Evolutionary conservation across 2,888 invertebrate species (phyloP).

Genomic region (Himalopsyche anomala): DNA sequence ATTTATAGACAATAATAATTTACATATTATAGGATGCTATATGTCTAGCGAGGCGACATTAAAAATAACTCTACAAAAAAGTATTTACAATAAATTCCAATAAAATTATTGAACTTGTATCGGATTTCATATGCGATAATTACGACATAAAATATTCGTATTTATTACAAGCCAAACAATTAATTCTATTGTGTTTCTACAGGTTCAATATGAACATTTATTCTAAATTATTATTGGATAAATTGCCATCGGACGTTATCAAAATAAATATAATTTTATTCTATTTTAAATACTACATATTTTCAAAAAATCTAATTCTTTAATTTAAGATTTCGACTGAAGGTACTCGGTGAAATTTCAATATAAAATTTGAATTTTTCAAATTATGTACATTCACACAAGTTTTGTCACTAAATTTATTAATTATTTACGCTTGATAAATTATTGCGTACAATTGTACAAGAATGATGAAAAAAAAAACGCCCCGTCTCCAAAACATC

Average conservation of each 20-base stretch:
- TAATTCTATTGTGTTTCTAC: background rate
- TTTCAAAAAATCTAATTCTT: no score
- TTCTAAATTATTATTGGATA: background rate
- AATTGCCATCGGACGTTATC: background rate
- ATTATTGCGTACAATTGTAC: no score
- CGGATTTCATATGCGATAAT: background rate
- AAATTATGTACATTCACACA: no score
- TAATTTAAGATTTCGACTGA: no score
- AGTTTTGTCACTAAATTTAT: no score
- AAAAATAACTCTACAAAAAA: background rate
- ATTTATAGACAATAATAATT: constrained; percentile 38
- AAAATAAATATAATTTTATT: background rate
- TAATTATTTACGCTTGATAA: no score
- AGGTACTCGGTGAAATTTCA: no score
- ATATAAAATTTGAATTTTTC: no score
- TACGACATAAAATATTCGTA: background rate
- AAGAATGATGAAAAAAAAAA: no score
- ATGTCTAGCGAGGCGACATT: background rate
- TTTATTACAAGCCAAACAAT: background rate
- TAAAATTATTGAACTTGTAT: constrained; percentile 10
- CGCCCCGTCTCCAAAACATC: no score
- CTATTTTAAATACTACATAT: no score
- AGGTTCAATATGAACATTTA: background rate
- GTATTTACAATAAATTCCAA: background rate
- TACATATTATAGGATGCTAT: constrained; percentile 10